Base-by-base conservation (phyloP, 2,888 invertebrate species). In the Dolichopus griseipennis region DNA sequence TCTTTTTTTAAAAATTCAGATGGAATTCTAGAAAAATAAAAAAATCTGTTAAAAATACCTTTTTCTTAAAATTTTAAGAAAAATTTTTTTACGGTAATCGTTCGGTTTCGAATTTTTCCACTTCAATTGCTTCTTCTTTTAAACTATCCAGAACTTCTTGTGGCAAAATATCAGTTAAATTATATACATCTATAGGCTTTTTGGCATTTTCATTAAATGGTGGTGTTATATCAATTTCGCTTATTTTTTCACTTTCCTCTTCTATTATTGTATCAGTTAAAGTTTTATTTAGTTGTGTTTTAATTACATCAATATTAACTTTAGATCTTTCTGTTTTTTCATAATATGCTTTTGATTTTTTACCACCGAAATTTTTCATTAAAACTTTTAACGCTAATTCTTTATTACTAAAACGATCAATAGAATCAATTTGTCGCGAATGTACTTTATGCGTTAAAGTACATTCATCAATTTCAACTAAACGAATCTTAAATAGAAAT, bases 11-110 rank as follows among this genome's bases (percentile, higher is more conserved):
- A 72, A 72, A 3, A 80, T 33, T 77, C 78, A 0, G 80, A 80
- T 21, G 72, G 69, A 20, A 81, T 77, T 34, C 81, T 81, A 67
- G 4, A 73, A 71, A 63, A 52, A n/a, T 61, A 21, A 20, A 27
- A 2, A 21, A 37, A n/a, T 64, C n/a, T 62, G 65, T 65, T 18
- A 9, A 43, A n/a, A n/a, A n/a, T n/a, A n/a, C n/a, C 7, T 61
- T 34, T 0, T 37, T n/a, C 18, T 12, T 18, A 21, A 21, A 12
- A 18, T 37, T 7, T 33, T 8, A 37, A 22, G 1, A 18, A 27
- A 41, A 15, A 73, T 78, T n/a, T n/a, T n/a, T n/a, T 72, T 74
- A 81, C 81, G 81, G 81, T 65, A 81, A 70, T 21, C 73, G 68
- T 1, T 76, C 73, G 3, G 73, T 69, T 76, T 72, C 6, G 70